Evolutionary conservation across 2,113 vertebrate species (phyloP).

Genomic region (Stigmatopora nigra): DNA sequence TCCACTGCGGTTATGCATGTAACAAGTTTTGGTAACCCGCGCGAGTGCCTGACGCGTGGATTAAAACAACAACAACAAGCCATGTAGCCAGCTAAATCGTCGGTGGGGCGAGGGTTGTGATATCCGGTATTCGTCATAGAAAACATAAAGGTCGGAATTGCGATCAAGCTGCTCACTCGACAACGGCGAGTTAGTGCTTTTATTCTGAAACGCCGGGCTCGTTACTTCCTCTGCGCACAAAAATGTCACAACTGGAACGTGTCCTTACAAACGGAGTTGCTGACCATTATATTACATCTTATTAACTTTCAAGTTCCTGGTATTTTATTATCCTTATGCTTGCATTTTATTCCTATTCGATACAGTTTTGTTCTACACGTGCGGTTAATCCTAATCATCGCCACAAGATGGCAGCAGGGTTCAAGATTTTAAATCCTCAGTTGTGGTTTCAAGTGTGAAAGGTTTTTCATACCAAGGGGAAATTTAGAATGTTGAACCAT

Average conservation of each 20-base stretch:
- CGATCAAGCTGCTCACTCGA: not conserved
- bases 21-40: conserved; percentile 12
- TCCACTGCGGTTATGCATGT: not conserved
- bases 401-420: conserved; percentile 28
- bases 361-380: not conserved
- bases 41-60: conserved; percentile 37
- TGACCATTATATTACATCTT: not conserved
- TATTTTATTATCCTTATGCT: not conserved
- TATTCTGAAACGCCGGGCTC: conserved; percentile 15
- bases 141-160: not conserved
- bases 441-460: no score
- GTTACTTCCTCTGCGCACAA: conserved; percentile 33
- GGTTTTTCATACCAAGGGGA: no score
- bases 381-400: not conserved
- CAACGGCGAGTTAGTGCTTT: not conserved
- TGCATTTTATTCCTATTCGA: not conserved
- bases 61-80: conserved; percentile 9
- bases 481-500: no score
- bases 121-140: not conserved
- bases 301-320: not conserved
- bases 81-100: conserved; percentile 3
- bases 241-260: not conserved
- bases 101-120: not conserved
- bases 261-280: not conserved
- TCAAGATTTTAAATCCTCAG: no score